These are phyloP conservation scores for Siphlonurus alternatus DNA, from an alignment of 2,888 invertebrate species.

Conservation along the genomic window DNA sequence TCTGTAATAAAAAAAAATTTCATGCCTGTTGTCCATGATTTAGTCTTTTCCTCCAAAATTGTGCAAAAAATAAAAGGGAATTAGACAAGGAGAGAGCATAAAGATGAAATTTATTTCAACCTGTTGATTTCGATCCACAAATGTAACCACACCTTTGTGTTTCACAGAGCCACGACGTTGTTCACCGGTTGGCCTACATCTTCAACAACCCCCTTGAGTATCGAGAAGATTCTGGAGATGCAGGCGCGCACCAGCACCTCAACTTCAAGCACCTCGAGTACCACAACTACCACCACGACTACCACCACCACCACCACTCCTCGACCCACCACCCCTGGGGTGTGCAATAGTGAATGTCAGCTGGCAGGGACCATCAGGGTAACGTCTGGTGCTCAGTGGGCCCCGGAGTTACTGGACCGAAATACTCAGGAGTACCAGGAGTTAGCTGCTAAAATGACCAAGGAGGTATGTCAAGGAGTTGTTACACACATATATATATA, in stretches of 20 bases:
- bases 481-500: no score
- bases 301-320: constrained; percentile 54
- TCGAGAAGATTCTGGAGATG: constrained; percentile 58
- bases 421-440: constrained; percentile 77
- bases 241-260: constrained; percentile 34
- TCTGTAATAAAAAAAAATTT: no score
- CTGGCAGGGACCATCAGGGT: constrained; percentile 74
- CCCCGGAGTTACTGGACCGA: constrained; percentile 68
- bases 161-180: constrained; percentile 57
- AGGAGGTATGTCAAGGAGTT: constrained; percentile 50
- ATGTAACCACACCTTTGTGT: no score
- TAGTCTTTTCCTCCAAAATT: no score
- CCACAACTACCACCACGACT: constrained; percentile 44
- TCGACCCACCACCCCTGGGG: constrained; percentile 57
- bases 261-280: constrained; percentile 38
- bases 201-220: constrained; percentile 71
- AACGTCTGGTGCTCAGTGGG: constrained; percentile 64
- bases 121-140: no score
- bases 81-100: no score
- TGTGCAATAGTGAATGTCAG: constrained; percentile 62
- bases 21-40: no score
- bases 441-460: constrained; percentile 61
- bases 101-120: no score
- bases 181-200: constrained; percentile 85
- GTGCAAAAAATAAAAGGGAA: no score